A percentile compares a stretch with the other conserved stretches of the same genome.
phyloP scores from a whole-genome alignment of 1,140 invertebrate genomes.

The Pogonomyrmex barbatus region DNA sequence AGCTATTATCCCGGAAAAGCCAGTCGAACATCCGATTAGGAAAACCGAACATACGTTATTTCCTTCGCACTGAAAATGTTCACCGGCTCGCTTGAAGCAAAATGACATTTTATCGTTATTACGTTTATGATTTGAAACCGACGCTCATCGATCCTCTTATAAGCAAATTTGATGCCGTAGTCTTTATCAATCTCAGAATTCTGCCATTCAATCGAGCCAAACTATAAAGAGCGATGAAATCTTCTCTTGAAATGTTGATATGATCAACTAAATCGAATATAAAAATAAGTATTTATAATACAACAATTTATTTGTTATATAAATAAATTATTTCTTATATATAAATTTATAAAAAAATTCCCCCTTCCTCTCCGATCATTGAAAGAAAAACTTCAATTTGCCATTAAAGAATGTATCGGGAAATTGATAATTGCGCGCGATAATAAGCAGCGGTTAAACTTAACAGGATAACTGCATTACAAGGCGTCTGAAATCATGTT shows the following conservation, averaged over 20 bases:
- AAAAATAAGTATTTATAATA: neutral
- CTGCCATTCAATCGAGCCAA: constrained; percentile 20
- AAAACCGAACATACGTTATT: constrained; percentile 78
- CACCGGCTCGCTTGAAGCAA: constrained; percentile 29
- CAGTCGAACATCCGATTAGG: constrained; percentile 78
- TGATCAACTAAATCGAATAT: neutral
- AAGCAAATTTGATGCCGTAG: constrained; percentile 65
- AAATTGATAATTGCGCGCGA: constrained; percentile 13
- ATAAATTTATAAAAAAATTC: neutral
- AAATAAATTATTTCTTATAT: neutral
- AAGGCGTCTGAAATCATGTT: constrained; percentile 30
- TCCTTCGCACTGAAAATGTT: constrained; percentile 61
- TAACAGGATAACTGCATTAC: constrained; percentile 48
- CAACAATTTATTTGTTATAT: neutral
- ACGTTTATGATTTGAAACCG: constrained; percentile 66
- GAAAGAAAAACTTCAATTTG: neutral
- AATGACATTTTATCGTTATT: constrained; percentile 76
- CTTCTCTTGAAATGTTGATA: neutral
- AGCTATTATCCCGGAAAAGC: constrained; percentile 77
- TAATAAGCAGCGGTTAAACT: constrained; percentile 35
- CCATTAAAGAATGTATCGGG: neutral
- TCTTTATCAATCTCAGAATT: constrained; percentile 60
- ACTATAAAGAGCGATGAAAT: constrained; percentile 36
- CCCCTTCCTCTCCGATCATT: neutral
- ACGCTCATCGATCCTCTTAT: constrained; percentile 65